Evolutionary conservation across 2,888 invertebrate genomes (phyloP).

Genomic region (Phymatocera aterrima): DNA sequence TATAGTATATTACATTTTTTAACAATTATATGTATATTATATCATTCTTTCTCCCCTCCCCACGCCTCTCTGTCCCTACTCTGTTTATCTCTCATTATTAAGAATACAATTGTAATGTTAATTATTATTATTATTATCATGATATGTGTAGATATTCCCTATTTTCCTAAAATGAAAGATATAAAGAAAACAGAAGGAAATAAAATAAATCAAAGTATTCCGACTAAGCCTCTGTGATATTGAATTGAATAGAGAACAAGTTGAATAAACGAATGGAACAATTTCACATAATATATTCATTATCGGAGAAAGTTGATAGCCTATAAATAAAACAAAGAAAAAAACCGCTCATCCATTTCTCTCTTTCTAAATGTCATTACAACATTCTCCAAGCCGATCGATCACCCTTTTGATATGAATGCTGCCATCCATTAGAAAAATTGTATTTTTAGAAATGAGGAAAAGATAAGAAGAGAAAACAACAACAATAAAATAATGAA

Average conservation of each 20-base stretch:
- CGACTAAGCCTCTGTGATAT: constrained; percentile 74
- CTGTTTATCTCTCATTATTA: too few relatives aligned
- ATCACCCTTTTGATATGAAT: constrained; percentile 69
- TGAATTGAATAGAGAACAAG: constrained; percentile 55
- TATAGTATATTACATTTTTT: constrained; percentile 74
- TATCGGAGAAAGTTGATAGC: constrained; percentile 61
- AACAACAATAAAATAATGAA: constrained; percentile 31
- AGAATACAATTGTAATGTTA: constrained; percentile 57
- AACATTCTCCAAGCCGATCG: constrained; percentile 72
- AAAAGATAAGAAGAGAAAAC: constrained; percentile 38
- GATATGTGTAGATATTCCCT: constrained; percentile 73
- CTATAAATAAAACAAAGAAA: constrained; percentile 61
- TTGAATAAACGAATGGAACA: constrained; percentile 69
- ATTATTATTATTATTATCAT: constrained; percentile 64
- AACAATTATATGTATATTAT: constrained; percentile 57
- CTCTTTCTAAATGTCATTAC: constrained; percentile 72
- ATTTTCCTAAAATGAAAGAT: constrained; percentile 68
- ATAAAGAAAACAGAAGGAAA: constrained; percentile 51
- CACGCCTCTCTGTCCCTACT: constrained; percentile 38
- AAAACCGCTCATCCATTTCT: constrained; percentile 55
- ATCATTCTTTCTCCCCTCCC: not conserved
- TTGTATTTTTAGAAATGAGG: constrained; percentile 70
- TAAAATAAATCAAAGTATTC: constrained; percentile 63
- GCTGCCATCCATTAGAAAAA: constrained; percentile 68
- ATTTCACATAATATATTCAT: constrained; percentile 66